A percentile compares a stretch with the other conserved stretches of the same genome.
Evolutionary conservation across 2,797 vertebrate genomes (phyloP).

Genomic region (Podarcis lilfordi): DNA sequence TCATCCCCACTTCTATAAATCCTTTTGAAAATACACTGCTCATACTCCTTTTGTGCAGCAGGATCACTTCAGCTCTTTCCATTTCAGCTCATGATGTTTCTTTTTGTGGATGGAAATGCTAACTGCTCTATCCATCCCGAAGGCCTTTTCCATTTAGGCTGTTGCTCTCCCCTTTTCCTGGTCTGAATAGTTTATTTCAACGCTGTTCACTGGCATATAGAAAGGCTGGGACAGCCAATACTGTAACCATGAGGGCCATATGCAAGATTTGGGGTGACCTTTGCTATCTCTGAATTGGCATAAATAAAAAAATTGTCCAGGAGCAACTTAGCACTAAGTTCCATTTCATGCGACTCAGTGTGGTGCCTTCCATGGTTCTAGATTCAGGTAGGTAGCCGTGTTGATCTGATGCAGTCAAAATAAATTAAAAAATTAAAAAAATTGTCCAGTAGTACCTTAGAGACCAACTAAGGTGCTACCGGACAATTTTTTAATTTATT

Average conservation of each 20-base stretch:
- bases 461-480: no score
- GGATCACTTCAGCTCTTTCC: conserved; percentile 27
- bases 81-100: conserved; percentile 32
- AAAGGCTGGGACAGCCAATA: not conserved
- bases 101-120: conserved; percentile 34
- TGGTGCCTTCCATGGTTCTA: no score
- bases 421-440: no score
- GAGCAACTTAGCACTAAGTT: no score
- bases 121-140: not conserved
- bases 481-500: no score
- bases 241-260: not conserved
- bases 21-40: not conserved
- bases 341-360: no score
- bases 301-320: no score
- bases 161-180: not conserved
- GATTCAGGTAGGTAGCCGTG: no score
- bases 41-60: conserved; percentile 37
- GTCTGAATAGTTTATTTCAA: fast-evolving
- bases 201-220: not conserved
- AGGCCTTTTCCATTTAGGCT: not conserved
- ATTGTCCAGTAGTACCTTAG: no score
- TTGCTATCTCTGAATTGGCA: not conserved
- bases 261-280: not conserved
- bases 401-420: no score
- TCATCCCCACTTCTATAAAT: conserved; percentile 34